Base-by-base conservation (phyloP, 2,888 invertebrate genomes). In the Nysson spinosus region DNA sequence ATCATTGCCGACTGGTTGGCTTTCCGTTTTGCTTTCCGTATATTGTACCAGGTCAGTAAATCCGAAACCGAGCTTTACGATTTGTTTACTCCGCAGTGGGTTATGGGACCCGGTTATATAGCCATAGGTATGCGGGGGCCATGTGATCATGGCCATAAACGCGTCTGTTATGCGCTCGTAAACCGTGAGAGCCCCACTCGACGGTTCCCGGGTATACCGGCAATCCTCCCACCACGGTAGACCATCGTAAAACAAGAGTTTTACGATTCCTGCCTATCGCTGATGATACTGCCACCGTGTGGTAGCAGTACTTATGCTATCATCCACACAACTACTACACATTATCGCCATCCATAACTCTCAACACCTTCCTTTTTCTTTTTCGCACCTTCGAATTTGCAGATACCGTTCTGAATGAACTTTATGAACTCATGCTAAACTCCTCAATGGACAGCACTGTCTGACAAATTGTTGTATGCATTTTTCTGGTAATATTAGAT, bases 101-200 rank as follows among this genome's bases (percentile, higher is more conserved):
- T 85, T 85, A 85, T 82, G 82, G 84, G 81, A 79, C 77, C 79
- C 75, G 80, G 81, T 84, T 84, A 83, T 84, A 83, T 79, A 81
- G 83, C 81, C 80, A 79, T 83, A 83, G 84, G 83, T 85, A 84
- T 84, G 84, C 83, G 80, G 66, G 80, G 79, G 80, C 85, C 85
- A 85, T 83, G 85, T 83, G 86, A 86, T 85, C 85, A 82, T 80
- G 80, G 82, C 85, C 85, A 86, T 86, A 87, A 87, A 86, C 86
- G 86, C 82, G 84, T 81, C 84, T 85, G 86, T 86, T 86, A 86
- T 85, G 85, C 84, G 84, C 86, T 87, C 86, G 86, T 87, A 86
- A 87, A 87, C 78, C 81, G 83, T 74, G 78, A 76, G 68, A 81
- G 72, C 77, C 82, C 83, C 80, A 77, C 82, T 79, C 81, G 72